Evolutionary conservation across 2,888 invertebrate genomes (phyloP).

Genomic region (Volucella zonaria): DNA sequence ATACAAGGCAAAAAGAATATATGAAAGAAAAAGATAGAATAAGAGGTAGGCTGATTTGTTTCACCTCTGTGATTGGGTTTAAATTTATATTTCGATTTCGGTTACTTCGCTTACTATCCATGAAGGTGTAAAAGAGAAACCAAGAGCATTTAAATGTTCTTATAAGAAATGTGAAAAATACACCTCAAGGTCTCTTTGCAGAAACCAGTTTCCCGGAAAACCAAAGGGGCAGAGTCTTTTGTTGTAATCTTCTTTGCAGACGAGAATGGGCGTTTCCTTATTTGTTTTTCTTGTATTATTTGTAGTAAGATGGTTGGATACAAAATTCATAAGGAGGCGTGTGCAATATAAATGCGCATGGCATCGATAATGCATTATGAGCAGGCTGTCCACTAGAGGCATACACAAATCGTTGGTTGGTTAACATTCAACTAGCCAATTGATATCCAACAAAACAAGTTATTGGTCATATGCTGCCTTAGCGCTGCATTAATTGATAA

Average conservation of each 20-base stretch:
- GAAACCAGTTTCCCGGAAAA: slow-evolving; percentile 32
- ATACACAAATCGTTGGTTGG: slow-evolving; percentile 64
- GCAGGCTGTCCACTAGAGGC: slow-evolving; percentile 32
- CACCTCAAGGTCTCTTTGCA: slow-evolving; percentile 36
- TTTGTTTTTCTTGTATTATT: slow-evolving; percentile 4
- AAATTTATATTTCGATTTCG: slow-evolving; percentile 17
- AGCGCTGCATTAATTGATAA: slow-evolving; percentile 26
- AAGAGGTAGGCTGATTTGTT: slow-evolving; percentile 2
- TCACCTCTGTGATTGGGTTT: slow-evolving; percentile 38
- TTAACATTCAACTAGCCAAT: slow-evolving; percentile 43
- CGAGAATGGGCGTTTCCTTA: slow-evolving; percentile 22
- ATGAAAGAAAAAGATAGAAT: slow-evolving; percentile 5
- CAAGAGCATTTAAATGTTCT: neutral
- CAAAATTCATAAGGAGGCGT: slow-evolving; percentile 1
- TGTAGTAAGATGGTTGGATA: neutral
- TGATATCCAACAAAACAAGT: slow-evolving; percentile 32
- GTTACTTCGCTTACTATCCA: slow-evolving; percentile 41
- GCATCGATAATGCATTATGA: neutral
- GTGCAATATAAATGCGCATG: slow-evolving; percentile 45
- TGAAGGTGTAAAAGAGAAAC: slow-evolving; percentile 15
- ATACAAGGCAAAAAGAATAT: neutral
- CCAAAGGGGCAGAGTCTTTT: slow-evolving; percentile 11
- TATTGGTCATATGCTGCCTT: neutral
- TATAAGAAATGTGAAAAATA: slow-evolving; percentile 17
- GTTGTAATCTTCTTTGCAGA: slow-evolving; percentile 27